Conservation (phyloP, 2,113 vertebrate genomes). For the Pollachius pollachius region DNA sequence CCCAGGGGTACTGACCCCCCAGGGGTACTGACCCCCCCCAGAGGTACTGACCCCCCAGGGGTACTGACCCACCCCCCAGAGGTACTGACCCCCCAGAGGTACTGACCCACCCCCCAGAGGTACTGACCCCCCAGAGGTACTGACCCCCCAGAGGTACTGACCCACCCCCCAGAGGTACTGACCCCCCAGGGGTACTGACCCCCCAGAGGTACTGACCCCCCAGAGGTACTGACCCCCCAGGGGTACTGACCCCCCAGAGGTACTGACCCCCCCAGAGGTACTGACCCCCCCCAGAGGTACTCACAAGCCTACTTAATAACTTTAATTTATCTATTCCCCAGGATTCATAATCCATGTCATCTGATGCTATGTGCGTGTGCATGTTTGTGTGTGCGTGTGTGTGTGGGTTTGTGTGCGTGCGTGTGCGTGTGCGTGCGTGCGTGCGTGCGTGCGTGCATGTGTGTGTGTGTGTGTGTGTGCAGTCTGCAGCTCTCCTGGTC, state of each 20-base stretch:
- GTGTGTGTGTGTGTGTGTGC: constrained; percentile 22
- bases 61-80: constrained; percentile 3
- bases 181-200: constrained; percentile 62
- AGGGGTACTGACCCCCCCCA: constrained; percentile 63
- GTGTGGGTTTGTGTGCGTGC: too few species aligned
- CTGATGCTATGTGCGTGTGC: not conserved
- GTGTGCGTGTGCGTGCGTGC: too few species aligned
- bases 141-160: not conserved
- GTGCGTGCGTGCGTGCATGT: too few species aligned
- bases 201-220: constrained; percentile 61
- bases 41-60: constrained; percentile 59
- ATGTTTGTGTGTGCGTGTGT: not conserved
- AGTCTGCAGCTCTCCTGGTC: constrained; percentile 73
- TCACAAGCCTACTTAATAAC: too few species aligned
- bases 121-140: constrained; percentile 55
- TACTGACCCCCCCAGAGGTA: constrained; percentile 22
- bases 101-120: constrained; percentile 58
- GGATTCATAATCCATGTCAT: too few species aligned
- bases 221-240: constrained; percentile 19
- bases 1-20: constrained; percentile 65
- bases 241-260: constrained; percentile 66
- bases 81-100: constrained; percentile 25
- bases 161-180: constrained; percentile 47
- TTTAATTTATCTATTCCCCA: too few species aligned
- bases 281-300: constrained; percentile 47